Evolutionary conservation across 2,888 invertebrate species (phyloP).

Genomic region (Agrochola lychnidis): DNA sequence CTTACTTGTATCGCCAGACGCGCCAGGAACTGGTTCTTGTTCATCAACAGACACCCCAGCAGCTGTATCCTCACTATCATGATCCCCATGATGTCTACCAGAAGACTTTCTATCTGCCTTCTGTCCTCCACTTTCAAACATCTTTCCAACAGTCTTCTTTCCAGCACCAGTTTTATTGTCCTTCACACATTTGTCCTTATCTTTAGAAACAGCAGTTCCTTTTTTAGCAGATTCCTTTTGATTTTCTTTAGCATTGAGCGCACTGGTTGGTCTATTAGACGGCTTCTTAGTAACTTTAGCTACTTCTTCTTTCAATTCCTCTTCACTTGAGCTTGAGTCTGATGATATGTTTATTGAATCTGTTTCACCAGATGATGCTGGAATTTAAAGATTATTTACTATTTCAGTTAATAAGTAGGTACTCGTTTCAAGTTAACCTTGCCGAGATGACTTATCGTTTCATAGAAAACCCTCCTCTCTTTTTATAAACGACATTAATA

Average conservation of each 20-base stretch:
- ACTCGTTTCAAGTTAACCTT: background rate
- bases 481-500: background rate
- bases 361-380: conserved; percentile 81
- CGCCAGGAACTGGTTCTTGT: conserved; percentile 14
- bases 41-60: background rate
- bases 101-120: conserved; percentile 28
- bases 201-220: conserved; percentile 15
- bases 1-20: conserved; percentile 42
- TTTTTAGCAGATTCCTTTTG: conserved; percentile 24
- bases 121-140: conserved; percentile 3
- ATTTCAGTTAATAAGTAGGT: background rate
- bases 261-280: conserved; percentile 62
- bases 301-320: conserved; percentile 63
- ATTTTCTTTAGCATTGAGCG: conserved; percentile 29
- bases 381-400: conserved; percentile 34
- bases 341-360: conserved; percentile 75
- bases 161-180: conserved; percentile 24
- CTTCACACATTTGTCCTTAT: conserved; percentile 25
- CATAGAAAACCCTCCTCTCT: background rate
- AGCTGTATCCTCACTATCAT: background rate
- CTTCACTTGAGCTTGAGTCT: conserved; percentile 68
- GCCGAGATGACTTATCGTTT: background rate
- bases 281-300: conserved; percentile 42
- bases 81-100: conserved; percentile 21
- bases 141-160: conserved; percentile 19